Evolutionary conservation across 2,113 vertebrate species (phyloP).

Genomic region (Oxygymnocypris stewartii): DNA sequence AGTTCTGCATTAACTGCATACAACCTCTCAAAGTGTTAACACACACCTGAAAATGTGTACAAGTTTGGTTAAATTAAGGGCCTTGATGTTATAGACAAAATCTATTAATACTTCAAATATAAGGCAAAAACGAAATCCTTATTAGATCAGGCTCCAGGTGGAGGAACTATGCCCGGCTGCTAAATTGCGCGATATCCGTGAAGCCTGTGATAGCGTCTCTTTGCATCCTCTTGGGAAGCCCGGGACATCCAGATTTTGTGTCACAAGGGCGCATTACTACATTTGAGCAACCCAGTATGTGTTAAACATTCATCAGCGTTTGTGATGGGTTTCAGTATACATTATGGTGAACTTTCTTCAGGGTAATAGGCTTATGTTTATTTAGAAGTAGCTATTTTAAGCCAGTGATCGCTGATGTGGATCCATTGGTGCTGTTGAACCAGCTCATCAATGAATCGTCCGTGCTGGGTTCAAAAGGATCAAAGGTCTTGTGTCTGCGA

Average conservation of each 20-base stretch:
- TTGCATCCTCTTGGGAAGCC: neutral
- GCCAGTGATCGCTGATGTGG: conserved; percentile 15
- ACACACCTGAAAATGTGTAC: conserved; percentile 4
- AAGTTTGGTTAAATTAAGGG: neutral
- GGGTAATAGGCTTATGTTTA: conserved; percentile 20
- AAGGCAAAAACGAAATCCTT: conserved; percentile 37
- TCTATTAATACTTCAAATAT: conserved; percentile 26
- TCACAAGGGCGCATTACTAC: neutral
- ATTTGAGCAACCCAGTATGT: conserved; percentile 43
- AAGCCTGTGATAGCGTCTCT: neutral
- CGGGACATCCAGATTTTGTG: conserved; percentile 11
- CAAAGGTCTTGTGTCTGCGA: neutral
- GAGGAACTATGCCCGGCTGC: conserved; percentile 3
- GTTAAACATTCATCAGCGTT: conserved; percentile 21
- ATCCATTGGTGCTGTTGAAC: conserved; percentile 26
- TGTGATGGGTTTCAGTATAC: conserved; percentile 35
- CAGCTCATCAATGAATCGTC: conserved; percentile 24
- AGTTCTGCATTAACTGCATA: neutral
- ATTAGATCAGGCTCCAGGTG: conserved; percentile 33
- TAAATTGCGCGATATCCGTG: conserved; percentile 14
- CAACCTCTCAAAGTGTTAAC: neutral
- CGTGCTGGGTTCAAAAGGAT: conserved; percentile 12
- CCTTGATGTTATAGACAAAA: conserved; percentile 28
- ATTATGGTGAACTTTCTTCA: conserved; percentile 20
- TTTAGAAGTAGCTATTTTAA: conserved; percentile 32